Base-by-base conservation (phyloP, 2,797 vertebrate genomes). In the Anguilla pacifica region DNA sequence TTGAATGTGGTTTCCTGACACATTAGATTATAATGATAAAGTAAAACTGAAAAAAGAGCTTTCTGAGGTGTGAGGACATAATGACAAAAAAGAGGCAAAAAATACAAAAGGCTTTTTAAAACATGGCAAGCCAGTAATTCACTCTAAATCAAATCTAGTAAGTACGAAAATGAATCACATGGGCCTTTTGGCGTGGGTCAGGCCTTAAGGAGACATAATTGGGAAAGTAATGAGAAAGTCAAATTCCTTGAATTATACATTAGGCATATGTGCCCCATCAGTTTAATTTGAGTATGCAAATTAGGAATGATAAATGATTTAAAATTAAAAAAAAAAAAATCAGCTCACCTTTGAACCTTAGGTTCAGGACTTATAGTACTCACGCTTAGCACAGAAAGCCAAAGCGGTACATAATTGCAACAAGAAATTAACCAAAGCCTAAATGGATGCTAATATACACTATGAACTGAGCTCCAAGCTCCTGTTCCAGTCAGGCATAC, bases 401-500 rank as follows among this genome's bases (percentile, higher is more conserved):
- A 31, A 74, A 74, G 15, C 6, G 35, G 74, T 19, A 43, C 28
- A 35, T 9, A 82, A 82, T 82, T 25, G 10, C 46, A 49, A 49
- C 19, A 82, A 49, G 10, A 51, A 51, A 82, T 82, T 51, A 82
- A 51, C 79, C 22, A 51, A 49, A 22, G 43, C 39, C 25, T 49
- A 82, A 49, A 22, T 51, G 19, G 79, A 82, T 82, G 43, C 46
- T 82, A 82, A 79, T 79, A 22, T 79, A 22, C 17, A 39, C 74
- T 19, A 79, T 7, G 15, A 35, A 79, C 39, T 19, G 31, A 79
- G 31, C 35, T 43, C 43, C 74, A 79, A 82, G 19, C 79, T 82
- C 46, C 46, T 49, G 22, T 31, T 82, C n/a, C 46, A 82, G n/a
- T 82, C 79, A 82, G 31, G 74, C 79, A n/a, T 82, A 51, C 25